phyloP scores from a whole-genome alignment of 1,140 invertebrate genomes.

The Caenorhabditis briggsae region DNA sequence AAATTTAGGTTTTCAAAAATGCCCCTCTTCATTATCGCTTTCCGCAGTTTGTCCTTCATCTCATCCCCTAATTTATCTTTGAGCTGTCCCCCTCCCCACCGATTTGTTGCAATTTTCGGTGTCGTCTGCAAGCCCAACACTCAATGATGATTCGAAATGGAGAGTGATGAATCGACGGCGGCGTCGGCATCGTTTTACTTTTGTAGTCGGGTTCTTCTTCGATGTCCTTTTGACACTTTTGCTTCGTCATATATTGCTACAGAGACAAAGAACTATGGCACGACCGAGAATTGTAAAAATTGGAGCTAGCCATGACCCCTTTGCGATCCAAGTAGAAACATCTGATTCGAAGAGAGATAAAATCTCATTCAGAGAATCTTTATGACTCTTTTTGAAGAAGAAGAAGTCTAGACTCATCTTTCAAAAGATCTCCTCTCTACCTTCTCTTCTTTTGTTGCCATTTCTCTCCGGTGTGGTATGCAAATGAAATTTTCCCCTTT shows the following conservation, averaged over 20 bases:
- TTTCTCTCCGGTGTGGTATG: neutral
- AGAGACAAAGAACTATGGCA: no score
- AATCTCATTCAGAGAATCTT: conserved; percentile 11
- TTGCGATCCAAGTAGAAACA: no score
- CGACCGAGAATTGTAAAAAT: no score
- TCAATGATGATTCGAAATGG: neutral
- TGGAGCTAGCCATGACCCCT: no score
- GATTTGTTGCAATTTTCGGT: neutral
- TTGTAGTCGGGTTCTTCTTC: no score
- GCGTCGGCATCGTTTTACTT: conserved; percentile 22
- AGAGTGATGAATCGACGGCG: conserved; percentile 29
- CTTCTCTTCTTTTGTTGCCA: neutral
- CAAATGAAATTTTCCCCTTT: neutral
- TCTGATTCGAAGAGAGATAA: neutral
- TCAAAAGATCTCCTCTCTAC: neutral
- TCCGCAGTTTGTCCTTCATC: no score
- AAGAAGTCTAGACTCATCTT: conserved; percentile 3
- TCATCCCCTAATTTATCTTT: no score
- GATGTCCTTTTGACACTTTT: conserved; percentile 39
- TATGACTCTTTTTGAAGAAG: neutral
- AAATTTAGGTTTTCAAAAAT: no score
- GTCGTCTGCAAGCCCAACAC: neutral
- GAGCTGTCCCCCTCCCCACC: neutral
- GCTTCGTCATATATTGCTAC: neutral
- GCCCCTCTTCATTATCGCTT: no score